Percentiles rank a stretch among this genome's conserved stretches.
Conservation (phyloP, 2,888 invertebrate species). For the Athalia circularis region DNA sequence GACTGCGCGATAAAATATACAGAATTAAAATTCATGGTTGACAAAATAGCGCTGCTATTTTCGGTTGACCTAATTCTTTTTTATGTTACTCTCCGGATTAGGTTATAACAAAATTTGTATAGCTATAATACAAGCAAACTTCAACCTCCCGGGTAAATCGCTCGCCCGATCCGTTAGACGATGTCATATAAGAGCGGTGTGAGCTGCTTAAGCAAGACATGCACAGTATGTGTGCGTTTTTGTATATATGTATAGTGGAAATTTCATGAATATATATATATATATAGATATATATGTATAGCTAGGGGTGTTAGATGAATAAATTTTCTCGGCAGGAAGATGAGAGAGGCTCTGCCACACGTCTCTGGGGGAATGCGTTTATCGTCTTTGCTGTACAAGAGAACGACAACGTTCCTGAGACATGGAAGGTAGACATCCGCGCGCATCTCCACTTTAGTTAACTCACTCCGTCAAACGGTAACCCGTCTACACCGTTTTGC, state of each 20-base stretch:
- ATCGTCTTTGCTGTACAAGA: constrained; percentile 27
- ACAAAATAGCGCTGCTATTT: too few relatives aligned
- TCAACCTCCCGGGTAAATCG: too few relatives aligned
- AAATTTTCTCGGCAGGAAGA: constrained; percentile 32
- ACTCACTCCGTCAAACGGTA: constrained; percentile 24
- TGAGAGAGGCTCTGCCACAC: constrained; percentile 11
- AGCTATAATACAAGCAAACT: too few relatives aligned
- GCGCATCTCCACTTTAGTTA: constrained; percentile 34
- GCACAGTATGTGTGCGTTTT: too few relatives aligned
- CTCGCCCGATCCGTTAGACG: too few relatives aligned
- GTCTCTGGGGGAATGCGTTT: constrained; percentile 44
- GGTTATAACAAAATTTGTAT: too few relatives aligned
- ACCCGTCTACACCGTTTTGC: constrained; percentile 6
- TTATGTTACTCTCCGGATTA: background rate
- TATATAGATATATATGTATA: background rate
- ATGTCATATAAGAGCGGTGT: too few relatives aligned
- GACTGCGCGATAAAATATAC: too few relatives aligned
- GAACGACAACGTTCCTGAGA: constrained; percentile 17
- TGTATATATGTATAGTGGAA: too few relatives aligned
- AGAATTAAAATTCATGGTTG: too few relatives aligned
- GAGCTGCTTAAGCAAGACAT: background rate
- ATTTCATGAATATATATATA: background rate
- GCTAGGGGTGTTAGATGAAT: constrained; percentile 17
- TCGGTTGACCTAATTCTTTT: too few relatives aligned
- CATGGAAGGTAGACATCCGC: constrained; percentile 32